These are phyloP conservation scores for Bovichtus variegatus DNA, from an alignment of 2,797 vertebrate species.

Conservation along the genomic window DNA sequence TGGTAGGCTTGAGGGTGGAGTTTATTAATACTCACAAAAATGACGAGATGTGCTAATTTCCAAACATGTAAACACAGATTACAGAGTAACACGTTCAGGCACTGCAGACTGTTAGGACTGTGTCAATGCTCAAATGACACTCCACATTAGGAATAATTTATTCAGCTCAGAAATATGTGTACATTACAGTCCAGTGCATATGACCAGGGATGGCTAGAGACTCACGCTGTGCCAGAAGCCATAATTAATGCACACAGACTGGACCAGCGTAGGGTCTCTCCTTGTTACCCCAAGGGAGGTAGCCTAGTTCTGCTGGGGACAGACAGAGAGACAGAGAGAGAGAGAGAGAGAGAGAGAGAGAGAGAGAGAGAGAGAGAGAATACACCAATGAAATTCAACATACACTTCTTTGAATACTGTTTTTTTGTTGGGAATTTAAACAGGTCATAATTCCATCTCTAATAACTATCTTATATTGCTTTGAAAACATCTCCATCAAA, in stretches of 20 bases:
- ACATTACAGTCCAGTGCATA: conserved; percentile 28
- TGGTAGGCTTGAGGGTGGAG: not conserved
- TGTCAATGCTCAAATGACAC: not conserved
- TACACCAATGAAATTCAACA: too few relatives aligned
- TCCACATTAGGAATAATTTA: not conserved
- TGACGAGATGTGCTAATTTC: not conserved
- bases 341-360: too few relatives aligned
- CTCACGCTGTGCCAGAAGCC: conserved; percentile 25
- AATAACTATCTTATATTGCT: too few relatives aligned
- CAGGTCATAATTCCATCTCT: too few relatives aligned
- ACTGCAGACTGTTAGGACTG: not conserved
- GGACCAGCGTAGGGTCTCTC: conserved; percentile 35
- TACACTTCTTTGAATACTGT: too few relatives aligned
- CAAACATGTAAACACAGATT: not conserved
- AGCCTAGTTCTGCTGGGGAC: conserved; percentile 66
- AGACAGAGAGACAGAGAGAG: not conserved
- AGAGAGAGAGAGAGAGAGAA: too few relatives aligned
- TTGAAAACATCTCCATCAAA: too few relatives aligned
- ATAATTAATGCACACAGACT: conserved; percentile 68
- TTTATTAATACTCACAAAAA: conserved; percentile 25
- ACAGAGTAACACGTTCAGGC: not conserved
- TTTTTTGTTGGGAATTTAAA: too few relatives aligned
- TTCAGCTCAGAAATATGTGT: conserved; percentile 19
- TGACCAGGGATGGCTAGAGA: conserved; percentile 18
- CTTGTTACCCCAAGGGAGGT: conserved; percentile 43